Evolutionary conservation across 2,113 vertebrate genomes (phyloP).

Genomic region (Gorsachius goisagi): DNA sequence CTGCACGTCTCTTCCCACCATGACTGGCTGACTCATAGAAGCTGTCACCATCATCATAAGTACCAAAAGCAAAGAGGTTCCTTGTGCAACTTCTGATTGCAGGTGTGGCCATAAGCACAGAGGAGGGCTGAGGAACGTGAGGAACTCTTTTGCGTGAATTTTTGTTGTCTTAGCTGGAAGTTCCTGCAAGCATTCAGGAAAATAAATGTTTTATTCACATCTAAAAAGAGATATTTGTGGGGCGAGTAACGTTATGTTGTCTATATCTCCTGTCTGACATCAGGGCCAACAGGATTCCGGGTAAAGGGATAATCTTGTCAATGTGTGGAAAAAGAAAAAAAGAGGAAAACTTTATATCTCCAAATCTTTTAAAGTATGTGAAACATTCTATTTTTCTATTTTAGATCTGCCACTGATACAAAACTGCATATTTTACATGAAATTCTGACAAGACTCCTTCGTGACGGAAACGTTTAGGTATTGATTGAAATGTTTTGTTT

Average conservation of each 20-base stretch:
- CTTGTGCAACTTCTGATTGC: background rate
- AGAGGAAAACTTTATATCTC: background rate
- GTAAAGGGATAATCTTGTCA: background rate
- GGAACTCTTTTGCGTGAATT: background rate
- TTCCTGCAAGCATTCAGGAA: background rate
- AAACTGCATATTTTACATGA: background rate
- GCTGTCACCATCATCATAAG: background rate
- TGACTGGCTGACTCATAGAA: background rate
- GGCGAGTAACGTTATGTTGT: background rate
- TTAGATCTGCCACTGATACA: background rate
- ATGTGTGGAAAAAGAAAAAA: background rate
- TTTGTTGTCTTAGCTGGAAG: background rate
- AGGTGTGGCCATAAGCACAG: background rate
- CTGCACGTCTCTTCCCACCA: background rate
- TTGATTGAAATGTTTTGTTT: background rate
- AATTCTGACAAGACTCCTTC: background rate
- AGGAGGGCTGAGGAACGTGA: background rate
- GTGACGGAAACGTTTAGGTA: background rate
- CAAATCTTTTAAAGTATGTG: background rate
- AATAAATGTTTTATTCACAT: background rate
- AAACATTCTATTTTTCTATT: background rate
- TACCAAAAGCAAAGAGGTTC: background rate
- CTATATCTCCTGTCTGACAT: background rate
- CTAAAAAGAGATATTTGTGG: background rate
- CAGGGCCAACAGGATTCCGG: background rate